These are phyloP conservation scores for Parambassis ranga DNA, from an alignment of 2,797 vertebrate genomes.

Conservation along the genomic window DNA sequence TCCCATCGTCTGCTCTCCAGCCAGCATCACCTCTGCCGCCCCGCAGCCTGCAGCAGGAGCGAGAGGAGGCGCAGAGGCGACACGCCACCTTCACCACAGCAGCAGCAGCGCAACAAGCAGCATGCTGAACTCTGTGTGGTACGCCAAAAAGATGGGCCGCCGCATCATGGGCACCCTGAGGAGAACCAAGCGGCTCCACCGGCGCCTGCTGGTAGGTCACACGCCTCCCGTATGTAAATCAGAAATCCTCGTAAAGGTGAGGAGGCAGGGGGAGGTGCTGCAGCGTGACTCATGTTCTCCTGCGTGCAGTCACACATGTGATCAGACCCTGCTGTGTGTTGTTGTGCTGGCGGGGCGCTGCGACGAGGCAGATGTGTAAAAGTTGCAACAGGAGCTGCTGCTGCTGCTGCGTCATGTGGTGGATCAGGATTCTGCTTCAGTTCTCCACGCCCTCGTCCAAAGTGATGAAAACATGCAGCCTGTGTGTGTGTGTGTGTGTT, in stretches of 20 bases:
- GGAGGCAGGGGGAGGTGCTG: constrained; percentile 20
- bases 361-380: constrained; percentile 36
- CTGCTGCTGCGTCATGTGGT: constrained; percentile 52
- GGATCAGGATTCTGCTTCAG: constrained; percentile 14
- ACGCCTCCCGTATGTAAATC: background rate
- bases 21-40: constrained; percentile 34
- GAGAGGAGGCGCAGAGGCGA: constrained; percentile 35
- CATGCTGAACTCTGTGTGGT: constrained; percentile 87
- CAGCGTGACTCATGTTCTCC: constrained; percentile 23
- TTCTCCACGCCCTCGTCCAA: constrained; percentile 14
- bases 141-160: constrained; percentile 85
- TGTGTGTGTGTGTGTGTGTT: background rate
- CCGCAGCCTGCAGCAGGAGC: constrained; percentile 60
- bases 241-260: constrained; percentile 9
- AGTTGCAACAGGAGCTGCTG: constrained; percentile 29
- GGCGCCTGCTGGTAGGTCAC: constrained; percentile 85
- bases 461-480: background rate
- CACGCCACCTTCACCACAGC: constrained; percentile 14
- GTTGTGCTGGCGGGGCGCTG: constrained; percentile 9
- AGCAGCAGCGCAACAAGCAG: constrained; percentile 14
- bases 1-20: constrained; percentile 48
- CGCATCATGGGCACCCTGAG: constrained; percentile 84
- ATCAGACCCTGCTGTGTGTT: background rate
- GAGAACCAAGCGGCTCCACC: constrained; percentile 82
- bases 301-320: background rate